Conservation (phyloP, 2,888 invertebrate species). For the Deroplatys truncata region DNA sequence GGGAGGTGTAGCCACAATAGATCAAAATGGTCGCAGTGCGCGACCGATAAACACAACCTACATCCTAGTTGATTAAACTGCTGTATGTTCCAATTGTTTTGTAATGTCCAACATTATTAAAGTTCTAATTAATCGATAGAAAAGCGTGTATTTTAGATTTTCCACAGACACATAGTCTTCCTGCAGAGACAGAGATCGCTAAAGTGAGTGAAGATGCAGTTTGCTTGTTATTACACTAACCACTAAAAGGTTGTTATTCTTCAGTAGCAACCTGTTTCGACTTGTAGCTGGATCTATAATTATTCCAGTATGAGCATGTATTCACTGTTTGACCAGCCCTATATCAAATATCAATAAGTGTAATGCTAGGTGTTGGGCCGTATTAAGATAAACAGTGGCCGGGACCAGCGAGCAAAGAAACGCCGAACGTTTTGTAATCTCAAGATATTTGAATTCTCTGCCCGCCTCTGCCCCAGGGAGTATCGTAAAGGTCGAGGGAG, state of each 20-base stretch:
- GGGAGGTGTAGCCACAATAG: too few species aligned
- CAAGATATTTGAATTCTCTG: background rate
- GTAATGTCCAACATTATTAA: too few species aligned
- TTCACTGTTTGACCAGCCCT: background rate
- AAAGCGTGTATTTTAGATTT: too few species aligned
- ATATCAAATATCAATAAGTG: slow-evolving; percentile 19
- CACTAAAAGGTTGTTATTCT: background rate
- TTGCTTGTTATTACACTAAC: too few species aligned
- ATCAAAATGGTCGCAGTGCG: too few species aligned
- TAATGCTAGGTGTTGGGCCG: slow-evolving; percentile 4
- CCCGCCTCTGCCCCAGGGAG: background rate
- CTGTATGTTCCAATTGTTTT: too few species aligned
- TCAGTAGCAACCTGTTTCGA: background rate
- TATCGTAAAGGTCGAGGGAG: background rate
- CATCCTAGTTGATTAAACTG: too few species aligned
- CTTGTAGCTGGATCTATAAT: background rate
- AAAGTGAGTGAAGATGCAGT: too few species aligned
- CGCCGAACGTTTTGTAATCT: slow-evolving; percentile 9
- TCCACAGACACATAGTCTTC: too few species aligned
- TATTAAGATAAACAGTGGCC: slow-evolving; percentile 11
- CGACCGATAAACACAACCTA: too few species aligned
- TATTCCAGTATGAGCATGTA: background rate
- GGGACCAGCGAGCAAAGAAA: background rate
- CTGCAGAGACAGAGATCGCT: too few species aligned
- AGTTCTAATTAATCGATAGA: too few species aligned